Evolutionary conservation across 2,797 vertebrate genomes (phyloP), one percentile per base, ranked within the genome.

Genomic region (Oreonectes daqikongensis): DNA sequence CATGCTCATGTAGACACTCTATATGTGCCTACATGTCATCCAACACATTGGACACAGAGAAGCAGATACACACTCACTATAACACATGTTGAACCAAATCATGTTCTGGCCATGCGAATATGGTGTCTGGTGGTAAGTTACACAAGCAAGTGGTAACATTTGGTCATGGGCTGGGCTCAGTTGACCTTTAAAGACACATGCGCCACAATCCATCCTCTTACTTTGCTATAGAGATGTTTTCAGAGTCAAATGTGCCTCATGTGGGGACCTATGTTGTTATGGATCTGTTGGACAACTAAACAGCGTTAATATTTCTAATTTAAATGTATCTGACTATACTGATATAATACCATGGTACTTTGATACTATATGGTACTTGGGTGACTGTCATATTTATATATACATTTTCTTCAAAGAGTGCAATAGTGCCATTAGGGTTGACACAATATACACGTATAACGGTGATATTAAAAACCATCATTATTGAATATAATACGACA

Each of bases 61-160:
- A 42, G 1, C 8, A 15, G 1, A 77, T 53, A 42, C 57, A 22
- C 42, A 50, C 42, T 59, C 67, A 35, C 71, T 60, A 18, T 55
- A 48, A 72, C 69, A 78, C 69, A 78, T 59, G 69, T 60, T 26
- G 60, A 78, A 69, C 72, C 59, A 78, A 65, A 78, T 72, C 61
- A 52, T 30, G 40, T 35, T n/a, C 42, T 60, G 65, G 60, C 53
- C 28, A 59, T 75, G 73, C 57, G 24, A 66, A 55, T 66, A 4
- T 57, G 72, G 35, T 44, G 50, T 66, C 63, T 30, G 9, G 44
- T 20, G 11, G 10, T 5, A 26, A 50, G 50, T 22, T 75, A 10
- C 32, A 57, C 18, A 44, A 14, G 20, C 50, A 68, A 17, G 20
- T 42, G 57, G 52, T 48, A 60, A 76, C 65, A 69, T 76, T 69